phyloP scores from a whole-genome alignment of 2,113 vertebrate species.

The Heteronetta atricapilla region DNA sequence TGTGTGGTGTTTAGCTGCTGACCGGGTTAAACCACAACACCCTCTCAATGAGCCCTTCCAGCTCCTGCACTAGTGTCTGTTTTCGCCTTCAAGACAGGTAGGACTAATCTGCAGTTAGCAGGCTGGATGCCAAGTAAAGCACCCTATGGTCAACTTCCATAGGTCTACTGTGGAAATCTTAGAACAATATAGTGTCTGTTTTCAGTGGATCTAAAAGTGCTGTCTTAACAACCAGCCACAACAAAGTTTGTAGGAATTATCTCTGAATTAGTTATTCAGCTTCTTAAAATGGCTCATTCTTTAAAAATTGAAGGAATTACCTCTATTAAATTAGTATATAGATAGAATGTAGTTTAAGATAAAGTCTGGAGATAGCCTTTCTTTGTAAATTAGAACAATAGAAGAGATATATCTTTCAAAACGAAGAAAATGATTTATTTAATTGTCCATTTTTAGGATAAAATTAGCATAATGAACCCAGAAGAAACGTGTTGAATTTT shows the following conservation, averaged over 20 bases:
- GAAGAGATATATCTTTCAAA: background rate
- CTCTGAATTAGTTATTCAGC: background rate
- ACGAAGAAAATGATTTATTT: fast-evolving
- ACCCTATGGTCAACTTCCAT: background rate
- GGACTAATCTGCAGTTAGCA: no score
- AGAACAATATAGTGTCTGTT: background rate
- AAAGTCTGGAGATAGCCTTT: background rate
- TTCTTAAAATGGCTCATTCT: background rate
- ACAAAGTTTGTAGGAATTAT: background rate
- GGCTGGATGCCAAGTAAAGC: no score
- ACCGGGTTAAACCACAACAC: no score
- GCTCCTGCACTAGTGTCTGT: no score
- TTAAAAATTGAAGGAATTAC: background rate
- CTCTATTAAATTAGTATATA: background rate
- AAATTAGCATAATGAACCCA: background rate
- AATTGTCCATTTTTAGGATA: background rate
- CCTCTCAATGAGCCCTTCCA: no score
- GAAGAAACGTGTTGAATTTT: background rate
- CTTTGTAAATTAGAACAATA: background rate
- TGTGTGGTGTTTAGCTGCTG: no score
- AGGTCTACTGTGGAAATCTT: background rate
- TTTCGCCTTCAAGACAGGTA: no score
- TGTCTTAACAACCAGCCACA: background rate
- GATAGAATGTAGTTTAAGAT: background rate
- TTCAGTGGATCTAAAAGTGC: background rate